Percentiles rank a stretch among this genome's conserved stretches.
phyloP scores from a whole-genome alignment of 1,140 invertebrate species.

The Calosoma granatense region DNA sequence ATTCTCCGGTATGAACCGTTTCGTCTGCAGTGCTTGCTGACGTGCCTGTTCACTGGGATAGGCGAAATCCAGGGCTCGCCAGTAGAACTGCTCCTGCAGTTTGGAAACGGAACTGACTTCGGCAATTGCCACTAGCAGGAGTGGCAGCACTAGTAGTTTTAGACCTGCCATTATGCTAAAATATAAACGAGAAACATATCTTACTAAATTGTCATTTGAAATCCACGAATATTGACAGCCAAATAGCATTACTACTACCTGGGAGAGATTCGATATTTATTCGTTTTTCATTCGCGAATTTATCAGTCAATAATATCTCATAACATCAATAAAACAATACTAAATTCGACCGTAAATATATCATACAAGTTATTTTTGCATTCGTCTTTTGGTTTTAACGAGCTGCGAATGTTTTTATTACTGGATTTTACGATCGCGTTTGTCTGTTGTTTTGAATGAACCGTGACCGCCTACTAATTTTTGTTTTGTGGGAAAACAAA shows the following conservation, averaged over 20 bases:
- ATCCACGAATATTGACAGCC: background rate
- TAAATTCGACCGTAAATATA: too few species aligned
- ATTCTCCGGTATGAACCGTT: conserved; percentile 59
- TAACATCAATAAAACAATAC: background rate
- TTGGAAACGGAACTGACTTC: conserved; percentile 23
- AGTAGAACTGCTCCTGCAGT: conserved; percentile 57
- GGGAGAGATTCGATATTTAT: background rate
- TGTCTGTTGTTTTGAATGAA: too few species aligned
- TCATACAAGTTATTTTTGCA: too few species aligned
- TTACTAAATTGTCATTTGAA: background rate
- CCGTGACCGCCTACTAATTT: too few species aligned
- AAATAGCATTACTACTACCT: background rate
- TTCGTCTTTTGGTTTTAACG: too few species aligned
- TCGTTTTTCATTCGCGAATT: background rate
- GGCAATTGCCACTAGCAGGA: background rate
- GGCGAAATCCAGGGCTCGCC: conserved; percentile 64
- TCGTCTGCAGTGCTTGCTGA: conserved; percentile 48
- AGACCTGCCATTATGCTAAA: background rate
- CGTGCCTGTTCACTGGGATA: conserved; percentile 50
- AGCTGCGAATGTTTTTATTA: too few species aligned
- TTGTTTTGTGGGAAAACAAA: too few species aligned
- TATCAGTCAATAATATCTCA: background rate
- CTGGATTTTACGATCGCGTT: too few species aligned
- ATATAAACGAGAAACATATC: background rate
- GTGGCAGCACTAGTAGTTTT: background rate